Evolutionary conservation across 37 sponge, comb jelly and placozoan genomes (phyloP).

Genomic region (Chondrosia reniformis): DNA sequence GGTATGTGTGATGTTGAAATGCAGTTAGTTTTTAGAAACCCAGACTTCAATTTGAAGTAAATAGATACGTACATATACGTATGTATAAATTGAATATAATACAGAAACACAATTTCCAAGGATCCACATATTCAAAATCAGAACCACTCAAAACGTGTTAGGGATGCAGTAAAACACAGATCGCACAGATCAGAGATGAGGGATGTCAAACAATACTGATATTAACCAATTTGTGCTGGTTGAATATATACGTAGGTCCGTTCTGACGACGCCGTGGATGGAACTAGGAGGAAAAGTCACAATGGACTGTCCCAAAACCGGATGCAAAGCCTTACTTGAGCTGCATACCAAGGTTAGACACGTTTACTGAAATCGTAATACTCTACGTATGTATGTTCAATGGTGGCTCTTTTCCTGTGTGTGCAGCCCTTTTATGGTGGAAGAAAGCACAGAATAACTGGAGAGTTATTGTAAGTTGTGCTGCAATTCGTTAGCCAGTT

Average conservation of each 20-base stretch:
- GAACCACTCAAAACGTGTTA: not conserved
- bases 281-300: slow-evolving; percentile 64
- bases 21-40: no score
- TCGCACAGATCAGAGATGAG: no score
- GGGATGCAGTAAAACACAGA: not conserved
- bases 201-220: no score
- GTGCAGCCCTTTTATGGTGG: slow-evolving; percentile 55
- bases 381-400: not conserved
- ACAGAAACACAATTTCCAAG: no score
- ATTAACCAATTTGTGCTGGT: not conserved
- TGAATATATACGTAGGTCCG: slow-evolving; percentile 19
- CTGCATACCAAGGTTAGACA: slow-evolving; percentile 50
- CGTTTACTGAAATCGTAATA: not conserved
- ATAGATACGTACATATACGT: no score
- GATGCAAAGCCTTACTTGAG: slow-evolving; percentile 48
- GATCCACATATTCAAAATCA: no score
- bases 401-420: not conserved
- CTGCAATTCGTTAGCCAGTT: no score
- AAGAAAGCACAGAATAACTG: slow-evolving; percentile 65
- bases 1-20: no score
- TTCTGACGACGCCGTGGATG: slow-evolving; percentile 70
- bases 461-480: slow-evolving; percentile 57
- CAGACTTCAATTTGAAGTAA: no score
- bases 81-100: no score
- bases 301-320: slow-evolving; percentile 48